Conservation (phyloP, 2,113 vertebrate genomes). For the Cephalopterus ornatus region DNA sequence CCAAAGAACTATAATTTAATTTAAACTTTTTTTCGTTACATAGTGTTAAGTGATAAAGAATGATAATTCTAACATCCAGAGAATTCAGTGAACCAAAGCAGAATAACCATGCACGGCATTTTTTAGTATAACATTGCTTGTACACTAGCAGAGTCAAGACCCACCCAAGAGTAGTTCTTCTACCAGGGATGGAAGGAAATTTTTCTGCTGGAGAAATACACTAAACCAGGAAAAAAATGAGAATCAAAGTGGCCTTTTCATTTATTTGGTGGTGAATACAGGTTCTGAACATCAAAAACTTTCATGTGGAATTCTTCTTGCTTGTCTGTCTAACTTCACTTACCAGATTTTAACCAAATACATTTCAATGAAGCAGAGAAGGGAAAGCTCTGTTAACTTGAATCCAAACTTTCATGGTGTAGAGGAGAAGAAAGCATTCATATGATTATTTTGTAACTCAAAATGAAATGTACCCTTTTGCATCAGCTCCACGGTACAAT, state of each 20-base stretch:
- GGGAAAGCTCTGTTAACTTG: background rate
- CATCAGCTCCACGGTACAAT: background rate
- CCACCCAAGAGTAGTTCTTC: background rate
- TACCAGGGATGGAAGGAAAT: background rate
- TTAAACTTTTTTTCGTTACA: background rate
- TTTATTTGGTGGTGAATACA: background rate
- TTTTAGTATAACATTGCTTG: background rate
- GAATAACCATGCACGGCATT: background rate
- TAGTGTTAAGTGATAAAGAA: background rate
- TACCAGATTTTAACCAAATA: background rate
- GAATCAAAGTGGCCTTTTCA: background rate
- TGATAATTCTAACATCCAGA: background rate
- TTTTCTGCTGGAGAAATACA: background rate
- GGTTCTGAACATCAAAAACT: background rate
- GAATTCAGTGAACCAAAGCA: background rate
- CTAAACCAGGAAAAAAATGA: background rate
- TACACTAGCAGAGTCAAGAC: background rate
- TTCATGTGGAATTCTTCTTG: background rate
- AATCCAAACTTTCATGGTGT: background rate
- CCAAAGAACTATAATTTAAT: background rate
- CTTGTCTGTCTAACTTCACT: background rate
- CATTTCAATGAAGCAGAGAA: background rate
- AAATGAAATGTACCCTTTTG: background rate
- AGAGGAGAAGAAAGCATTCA: background rate
- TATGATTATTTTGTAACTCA: background rate